These are phyloP conservation scores for Hipparchia sbordonii DNA, from an alignment of 2,888 invertebrate genomes.

Conservation along the genomic window DNA sequence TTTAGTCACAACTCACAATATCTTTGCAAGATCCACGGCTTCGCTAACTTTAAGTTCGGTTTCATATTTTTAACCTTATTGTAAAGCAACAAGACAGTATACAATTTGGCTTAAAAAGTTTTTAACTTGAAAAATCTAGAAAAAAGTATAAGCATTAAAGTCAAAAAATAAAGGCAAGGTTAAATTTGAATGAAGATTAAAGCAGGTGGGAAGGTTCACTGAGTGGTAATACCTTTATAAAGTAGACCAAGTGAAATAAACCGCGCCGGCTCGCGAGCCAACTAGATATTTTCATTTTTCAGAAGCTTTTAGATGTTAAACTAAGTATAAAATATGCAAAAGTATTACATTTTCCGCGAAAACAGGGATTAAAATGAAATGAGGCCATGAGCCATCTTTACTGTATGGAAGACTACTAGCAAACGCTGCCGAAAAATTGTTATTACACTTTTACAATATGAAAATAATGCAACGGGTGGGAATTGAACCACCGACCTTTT, in stretches of 20 bases:
- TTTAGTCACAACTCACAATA: too few species aligned
- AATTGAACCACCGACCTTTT: too few species aligned
- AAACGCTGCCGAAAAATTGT: too few species aligned
- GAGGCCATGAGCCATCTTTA: background rate
- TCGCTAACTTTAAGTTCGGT: too few species aligned
- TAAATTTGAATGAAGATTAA: constrained; percentile 5
- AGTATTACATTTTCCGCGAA: constrained; percentile 12
- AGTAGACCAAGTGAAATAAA: constrained; percentile 12
- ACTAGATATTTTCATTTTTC: constrained; percentile 18
- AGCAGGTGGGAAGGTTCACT: background rate
- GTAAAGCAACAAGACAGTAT: too few species aligned
- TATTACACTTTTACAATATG: too few species aligned
- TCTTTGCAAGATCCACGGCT: too few species aligned
- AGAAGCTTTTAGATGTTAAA: constrained; percentile 17
- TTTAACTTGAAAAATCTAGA: too few species aligned
- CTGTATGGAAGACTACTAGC: constrained; percentile 6
- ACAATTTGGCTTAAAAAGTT: too few species aligned
- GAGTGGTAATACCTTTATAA: constrained; percentile 16
- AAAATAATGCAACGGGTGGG: too few species aligned
- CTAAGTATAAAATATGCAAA: constrained; percentile 7
- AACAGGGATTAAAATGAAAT: constrained; percentile 12
- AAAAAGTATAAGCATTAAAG: too few species aligned
- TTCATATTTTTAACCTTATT: too few species aligned
- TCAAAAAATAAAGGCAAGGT: background rate
- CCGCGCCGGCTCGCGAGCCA: constrained; percentile 1